Conservation (phyloP, 2,797 vertebrate species). For the Acanthopagrus latus region DNA sequence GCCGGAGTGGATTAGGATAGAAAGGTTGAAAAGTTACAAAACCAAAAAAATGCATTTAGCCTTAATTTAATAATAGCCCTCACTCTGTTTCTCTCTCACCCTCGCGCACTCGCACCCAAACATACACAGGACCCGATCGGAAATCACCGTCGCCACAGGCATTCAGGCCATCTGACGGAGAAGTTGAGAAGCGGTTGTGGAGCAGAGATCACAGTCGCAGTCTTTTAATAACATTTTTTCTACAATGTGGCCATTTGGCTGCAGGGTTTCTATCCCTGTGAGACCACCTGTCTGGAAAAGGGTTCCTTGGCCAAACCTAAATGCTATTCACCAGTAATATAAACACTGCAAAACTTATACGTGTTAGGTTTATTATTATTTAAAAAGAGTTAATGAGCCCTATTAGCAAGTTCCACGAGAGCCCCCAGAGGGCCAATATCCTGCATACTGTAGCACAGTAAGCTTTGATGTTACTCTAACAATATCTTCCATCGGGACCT, state of each 20-base stretch:
- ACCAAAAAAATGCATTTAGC: conserved; percentile 26
- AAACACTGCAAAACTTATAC: conserved; percentile 4
- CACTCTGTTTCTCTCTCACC: background rate
- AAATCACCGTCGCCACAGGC: background rate
- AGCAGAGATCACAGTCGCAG: background rate
- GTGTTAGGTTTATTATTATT: conserved; percentile 1
- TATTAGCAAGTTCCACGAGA: conserved; percentile 21
- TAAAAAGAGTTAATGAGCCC: conserved; percentile 21
- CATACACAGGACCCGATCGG: background rate
- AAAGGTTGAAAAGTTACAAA: conserved; percentile 62
- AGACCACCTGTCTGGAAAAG: background rate
- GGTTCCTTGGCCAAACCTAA: background rate
- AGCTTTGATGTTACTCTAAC: conserved; percentile 11
- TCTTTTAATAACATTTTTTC: background rate
- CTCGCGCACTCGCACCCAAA: background rate
- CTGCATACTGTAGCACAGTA: conserved; percentile 4
- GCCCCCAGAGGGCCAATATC: conserved; percentile 2
- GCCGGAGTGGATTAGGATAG: conserved; percentile 27
- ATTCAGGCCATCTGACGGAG: background rate
- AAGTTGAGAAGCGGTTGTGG: background rate
- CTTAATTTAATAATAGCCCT: conserved; percentile 48
- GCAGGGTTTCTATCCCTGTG: background rate
- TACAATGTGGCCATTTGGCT: background rate
- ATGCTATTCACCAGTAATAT: background rate
- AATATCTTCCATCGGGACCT: conserved; percentile 11